phyloP scores from a whole-genome alignment of 2,888 invertebrate species.

The Scaptomyza tumidula region DNA sequence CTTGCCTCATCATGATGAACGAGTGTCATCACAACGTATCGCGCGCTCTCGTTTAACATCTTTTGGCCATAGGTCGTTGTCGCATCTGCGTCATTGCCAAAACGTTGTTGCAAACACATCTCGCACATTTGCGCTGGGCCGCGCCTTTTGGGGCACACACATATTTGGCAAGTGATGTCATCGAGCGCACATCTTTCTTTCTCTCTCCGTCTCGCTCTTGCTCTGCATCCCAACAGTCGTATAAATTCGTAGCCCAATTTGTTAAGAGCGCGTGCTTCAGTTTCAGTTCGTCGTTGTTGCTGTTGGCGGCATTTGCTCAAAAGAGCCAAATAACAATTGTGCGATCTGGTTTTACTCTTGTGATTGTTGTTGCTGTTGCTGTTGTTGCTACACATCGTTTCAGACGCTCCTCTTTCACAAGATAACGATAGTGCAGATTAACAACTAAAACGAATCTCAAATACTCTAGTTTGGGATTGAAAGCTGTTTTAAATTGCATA shows the following conservation, averaged over 20 bases:
- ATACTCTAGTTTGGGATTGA: slow-evolving; percentile 30
- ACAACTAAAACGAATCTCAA: background rate
- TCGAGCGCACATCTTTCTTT: slow-evolving; percentile 53
- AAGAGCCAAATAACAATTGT: slow-evolving; percentile 78
- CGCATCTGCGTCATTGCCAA: slow-evolving; percentile 40
- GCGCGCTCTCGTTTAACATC: slow-evolving; percentile 1
- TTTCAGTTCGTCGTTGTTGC: slow-evolving; percentile 44
- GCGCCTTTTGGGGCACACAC: slow-evolving; percentile 74
- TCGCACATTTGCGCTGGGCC: slow-evolving; percentile 56
- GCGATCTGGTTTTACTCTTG: slow-evolving; percentile 64
- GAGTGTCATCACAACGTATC: slow-evolving; percentile 41
- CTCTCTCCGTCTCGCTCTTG: background rate
- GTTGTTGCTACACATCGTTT: slow-evolving; percentile 32
- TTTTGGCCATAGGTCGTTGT: slow-evolving; percentile 38
- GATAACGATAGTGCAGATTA: slow-evolving; percentile 35
- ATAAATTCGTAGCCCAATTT: slow-evolving; percentile 77
- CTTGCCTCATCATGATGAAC: slow-evolving; percentile 44
- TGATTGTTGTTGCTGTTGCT: slow-evolving; percentile 31
- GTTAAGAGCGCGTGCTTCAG: slow-evolving; percentile 79
- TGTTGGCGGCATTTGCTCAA: slow-evolving; percentile 69
- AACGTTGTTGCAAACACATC: slow-evolving; percentile 1
- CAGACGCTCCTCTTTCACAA: slow-evolving; percentile 45
- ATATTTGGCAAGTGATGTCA: slow-evolving; percentile 75
- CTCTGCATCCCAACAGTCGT: slow-evolving; percentile 40
- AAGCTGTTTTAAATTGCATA: too few species aligned